Conservation (phyloP, 2,888 invertebrate species). For the Watsonalla cultraria region DNA sequence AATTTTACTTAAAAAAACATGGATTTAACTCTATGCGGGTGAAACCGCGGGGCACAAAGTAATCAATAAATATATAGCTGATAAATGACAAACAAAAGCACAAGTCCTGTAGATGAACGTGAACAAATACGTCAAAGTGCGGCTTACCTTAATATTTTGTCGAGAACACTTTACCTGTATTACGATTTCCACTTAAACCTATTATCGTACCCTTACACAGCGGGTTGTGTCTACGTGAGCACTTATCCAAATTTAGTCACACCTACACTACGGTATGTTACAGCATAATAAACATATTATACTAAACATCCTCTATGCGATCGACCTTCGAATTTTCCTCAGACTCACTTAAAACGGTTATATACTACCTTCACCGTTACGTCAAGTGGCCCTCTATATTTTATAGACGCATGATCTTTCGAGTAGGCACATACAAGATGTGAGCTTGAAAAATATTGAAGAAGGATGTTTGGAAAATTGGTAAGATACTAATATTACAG, state of each 20-base stretch:
- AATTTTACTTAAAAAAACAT: too few relatives aligned
- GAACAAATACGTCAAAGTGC: not conserved
- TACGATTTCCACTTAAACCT: conserved; percentile 47
- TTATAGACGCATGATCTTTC: not conserved
- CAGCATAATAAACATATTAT: conserved; percentile 31
- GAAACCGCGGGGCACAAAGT: too few relatives aligned
- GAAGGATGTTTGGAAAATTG: not conserved
- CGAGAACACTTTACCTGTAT: conserved; percentile 14
- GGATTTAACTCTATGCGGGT: too few relatives aligned
- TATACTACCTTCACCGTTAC: conserved; percentile 1
- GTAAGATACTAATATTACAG: too few relatives aligned
- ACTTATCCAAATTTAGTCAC: conserved; percentile 48
- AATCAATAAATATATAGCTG: too few relatives aligned
- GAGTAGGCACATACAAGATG: not conserved
- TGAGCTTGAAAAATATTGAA: not conserved
- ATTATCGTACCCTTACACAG: conserved; percentile 38
- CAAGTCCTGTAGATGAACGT: not conserved
- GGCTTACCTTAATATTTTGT: not conserved
- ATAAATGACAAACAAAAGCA: not conserved
- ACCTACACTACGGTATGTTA: conserved; percentile 27
- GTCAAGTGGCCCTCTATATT: not conserved
- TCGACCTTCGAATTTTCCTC: conserved; percentile 19
- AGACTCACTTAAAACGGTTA: conserved; percentile 11
- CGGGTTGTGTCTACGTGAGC: conserved; percentile 46
- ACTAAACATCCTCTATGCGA: conserved; percentile 17